Evolutionary conservation across 2,888 invertebrate genomes (phyloP), one percentile per base, ranked within the genome.

Genomic region (Timandra comae): DNA sequence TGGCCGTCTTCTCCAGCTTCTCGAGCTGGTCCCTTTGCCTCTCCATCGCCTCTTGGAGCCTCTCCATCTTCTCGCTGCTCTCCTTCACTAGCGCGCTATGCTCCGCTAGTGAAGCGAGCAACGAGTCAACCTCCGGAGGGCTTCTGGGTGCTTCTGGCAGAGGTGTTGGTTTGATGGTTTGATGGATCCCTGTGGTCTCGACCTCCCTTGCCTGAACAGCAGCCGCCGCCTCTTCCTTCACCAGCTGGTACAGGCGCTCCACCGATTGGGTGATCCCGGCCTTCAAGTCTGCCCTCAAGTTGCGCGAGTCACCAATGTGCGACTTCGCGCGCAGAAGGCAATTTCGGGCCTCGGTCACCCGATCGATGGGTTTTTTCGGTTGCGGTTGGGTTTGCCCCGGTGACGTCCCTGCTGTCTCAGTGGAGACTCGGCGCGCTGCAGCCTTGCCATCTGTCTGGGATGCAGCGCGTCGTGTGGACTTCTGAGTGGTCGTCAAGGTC

Each of bases 171-270:
- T n/a, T n/a, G n/a, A n/a, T n/a, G n/a, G n/a, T n/a, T n/a, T n/a
- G n/a, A n/a, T n/a, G 3, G 19, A n/a, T n/a, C n/a, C n/a, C n/a
- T n/a, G n/a, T n/a, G n/a, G n/a, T n/a, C n/a, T n/a, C n/a, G n/a
- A n/a, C n/a, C n/a, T 19, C 19, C 7, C 19, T 7, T 19, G 19
- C 19, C n/a, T n/a, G 19, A 19, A 5, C 7, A 5, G 19, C 26
- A 9, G 2, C 9, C 9, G 31, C 39, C 1, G 29, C 26, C 13
- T n/a, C n/a, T n/a, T 39, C 35, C 20, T 40, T 40, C 7, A 40
- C 27, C 1, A 40, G 27, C 12, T 40, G 16, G 8, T 30, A 35
- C 1, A 40, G 27, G 3, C 40, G 7, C 1, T 40, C 40, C 3
- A 35, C 2, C 1, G 27, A 30, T 2, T 26, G 1, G 1, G 10